phyloP scores from a whole-genome alignment of 2,888 invertebrate species.

The Dryobota labecula region DNA sequence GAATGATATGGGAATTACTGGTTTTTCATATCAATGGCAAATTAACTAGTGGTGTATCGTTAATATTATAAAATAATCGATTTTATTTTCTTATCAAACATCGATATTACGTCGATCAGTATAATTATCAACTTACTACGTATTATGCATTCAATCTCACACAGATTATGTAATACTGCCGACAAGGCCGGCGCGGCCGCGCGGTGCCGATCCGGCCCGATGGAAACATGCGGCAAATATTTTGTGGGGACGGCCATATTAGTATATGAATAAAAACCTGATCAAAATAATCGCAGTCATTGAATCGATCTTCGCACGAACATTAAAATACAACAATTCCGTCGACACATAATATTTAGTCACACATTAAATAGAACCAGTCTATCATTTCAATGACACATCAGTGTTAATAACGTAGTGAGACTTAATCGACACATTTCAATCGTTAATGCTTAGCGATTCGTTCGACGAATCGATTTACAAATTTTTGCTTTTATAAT shows the following conservation, averaged over 20 bases:
- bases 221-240: conserved; percentile 70
- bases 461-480: conserved; percentile 30
- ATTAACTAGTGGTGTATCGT: conserved; percentile 71
- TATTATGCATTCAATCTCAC: conserved; percentile 81
- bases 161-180: conserved; percentile 87
- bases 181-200: conserved; percentile 72
- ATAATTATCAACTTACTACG: conserved; percentile 62
- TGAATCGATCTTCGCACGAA: conserved; percentile 42
- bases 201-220: conserved; percentile 64
- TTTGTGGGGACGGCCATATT: conserved; percentile 68
- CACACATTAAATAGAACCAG: conserved; percentile 69
- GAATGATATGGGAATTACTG: conserved; percentile 77
- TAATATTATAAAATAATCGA: conserved; percentile 62
- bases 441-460: conserved; percentile 48
- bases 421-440: conserved; percentile 66
- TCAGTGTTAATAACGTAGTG: conserved; percentile 60
- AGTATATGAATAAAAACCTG: conserved; percentile 31
- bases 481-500: conserved; percentile 26
- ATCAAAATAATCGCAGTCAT: conserved; percentile 42
- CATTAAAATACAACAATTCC: conserved; percentile 51
- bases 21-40: conserved; percentile 74
- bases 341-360: conserved; percentile 69
- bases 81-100: conserved; percentile 53
- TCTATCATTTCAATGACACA: conserved; percentile 64
- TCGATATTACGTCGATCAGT: conserved; percentile 65